Evolutionary conservation across 2,888 invertebrate species (phyloP).

Genomic region (Papilio elwesi): DNA sequence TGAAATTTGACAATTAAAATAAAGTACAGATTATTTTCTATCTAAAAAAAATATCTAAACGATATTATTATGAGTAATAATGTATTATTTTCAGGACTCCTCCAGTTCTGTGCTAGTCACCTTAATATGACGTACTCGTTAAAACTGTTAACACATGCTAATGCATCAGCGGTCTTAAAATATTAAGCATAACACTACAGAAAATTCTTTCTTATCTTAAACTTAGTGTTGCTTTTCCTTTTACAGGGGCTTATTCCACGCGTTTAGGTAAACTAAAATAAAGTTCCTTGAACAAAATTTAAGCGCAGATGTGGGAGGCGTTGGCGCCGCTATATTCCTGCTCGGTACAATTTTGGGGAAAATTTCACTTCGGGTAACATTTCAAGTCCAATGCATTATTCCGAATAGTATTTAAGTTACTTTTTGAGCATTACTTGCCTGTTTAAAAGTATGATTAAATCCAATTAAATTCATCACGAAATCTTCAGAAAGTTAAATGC

Average conservation of each 20-base stretch:
- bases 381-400: constrained; percentile 34
- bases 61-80: too few relatives aligned
- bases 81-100: background rate
- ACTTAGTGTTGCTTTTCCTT: constrained; percentile 15
- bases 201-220: constrained; percentile 33
- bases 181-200: constrained; percentile 26
- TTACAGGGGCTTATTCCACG: constrained; percentile 30
- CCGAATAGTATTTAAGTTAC: background rate
- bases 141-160: constrained; percentile 18
- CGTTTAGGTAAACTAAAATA: constrained; percentile 37
- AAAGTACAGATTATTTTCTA: too few relatives aligned
- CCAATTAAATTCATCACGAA: constrained; percentile 8
- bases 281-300: constrained; percentile 35
- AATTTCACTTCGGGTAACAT: constrained; percentile 32
- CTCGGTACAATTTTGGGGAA: constrained; percentile 31
- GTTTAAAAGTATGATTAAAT: background rate
- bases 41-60: too few relatives aligned
- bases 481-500: constrained; percentile 16
- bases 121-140: background rate
- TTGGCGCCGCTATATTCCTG: constrained; percentile 28
- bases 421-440: background rate
- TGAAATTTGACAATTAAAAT: too few relatives aligned
- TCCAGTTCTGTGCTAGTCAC: background rate
- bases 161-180: constrained; percentile 11
- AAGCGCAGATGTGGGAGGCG: constrained; percentile 37